These are phyloP conservation scores for Clusia tigrina DNA, from an alignment of 2,888 invertebrate species.

Conservation along the genomic window DNA sequence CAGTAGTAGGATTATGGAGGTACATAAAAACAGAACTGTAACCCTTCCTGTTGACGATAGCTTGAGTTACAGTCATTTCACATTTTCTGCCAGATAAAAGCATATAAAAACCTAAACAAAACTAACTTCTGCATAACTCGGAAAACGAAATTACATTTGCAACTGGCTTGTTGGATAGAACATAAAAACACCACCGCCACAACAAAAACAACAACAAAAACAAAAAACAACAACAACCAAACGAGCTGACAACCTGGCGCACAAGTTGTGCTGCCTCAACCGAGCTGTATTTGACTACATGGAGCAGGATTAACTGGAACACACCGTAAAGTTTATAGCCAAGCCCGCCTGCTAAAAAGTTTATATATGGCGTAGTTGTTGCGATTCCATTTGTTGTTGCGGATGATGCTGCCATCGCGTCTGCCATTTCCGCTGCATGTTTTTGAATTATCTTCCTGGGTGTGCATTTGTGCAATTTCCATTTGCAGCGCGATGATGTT, in stretches of 20 bases:
- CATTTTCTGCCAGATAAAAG: too few species aligned
- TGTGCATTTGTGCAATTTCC: neutral
- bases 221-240: neutral
- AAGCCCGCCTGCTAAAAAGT: neutral
- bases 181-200: too few species aligned
- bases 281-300: neutral
- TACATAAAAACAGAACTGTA: too few species aligned
- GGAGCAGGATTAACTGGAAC: neutral
- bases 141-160: too few species aligned
- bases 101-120: too few species aligned
- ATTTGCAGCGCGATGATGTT: neutral
- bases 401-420: neutral
- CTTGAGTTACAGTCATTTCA: too few species aligned
- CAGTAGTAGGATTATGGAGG: too few species aligned
- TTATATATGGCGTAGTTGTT: neutral
- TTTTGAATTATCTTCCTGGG: conserved; percentile 1
- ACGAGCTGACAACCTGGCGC: neutral
- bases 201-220: neutral
- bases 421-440: neutral
- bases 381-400: neutral
- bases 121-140: too few species aligned
- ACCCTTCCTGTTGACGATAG: too few species aligned
- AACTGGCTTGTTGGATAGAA: too few species aligned
- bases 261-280: neutral
- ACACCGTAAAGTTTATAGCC: neutral